Evolutionary conservation across 2,888 invertebrate species (phyloP).

Genomic region (Sminthurinus aureus): DNA sequence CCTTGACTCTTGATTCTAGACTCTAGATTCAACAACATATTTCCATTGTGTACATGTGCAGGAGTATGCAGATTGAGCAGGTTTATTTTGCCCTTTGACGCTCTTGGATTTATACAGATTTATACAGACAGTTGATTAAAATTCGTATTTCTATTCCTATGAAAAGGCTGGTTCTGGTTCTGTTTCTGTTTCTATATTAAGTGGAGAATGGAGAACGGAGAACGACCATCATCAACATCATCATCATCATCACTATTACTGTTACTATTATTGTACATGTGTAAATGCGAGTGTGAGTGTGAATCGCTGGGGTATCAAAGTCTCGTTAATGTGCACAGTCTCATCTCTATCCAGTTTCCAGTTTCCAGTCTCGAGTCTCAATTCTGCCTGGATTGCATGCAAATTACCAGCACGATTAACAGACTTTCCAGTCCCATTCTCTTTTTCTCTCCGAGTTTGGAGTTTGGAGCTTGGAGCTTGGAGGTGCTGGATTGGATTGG

Average conservation of each 20-base stretch:
- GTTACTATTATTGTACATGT: neutral
- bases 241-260: too few relatives aligned
- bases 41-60: neutral
- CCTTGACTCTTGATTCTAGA: too few relatives aligned
- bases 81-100: too few relatives aligned
- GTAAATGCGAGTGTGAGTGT: neutral
- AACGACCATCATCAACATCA: neutral
- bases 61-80: neutral
- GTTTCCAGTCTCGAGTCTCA: neutral
- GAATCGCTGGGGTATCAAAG: neutral
- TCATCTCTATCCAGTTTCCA: constrained; percentile 18
- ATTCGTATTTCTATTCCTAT: neutral
- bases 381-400: constrained; percentile 43
- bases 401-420: constrained; percentile 44
- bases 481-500: too few relatives aligned
- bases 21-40: neutral
- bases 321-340: constrained; percentile 23
- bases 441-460: neutral
- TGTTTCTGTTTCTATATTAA: neutral
- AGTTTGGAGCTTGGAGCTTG: too few relatives aligned
- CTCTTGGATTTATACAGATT: neutral
- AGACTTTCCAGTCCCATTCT: constrained; percentile 8
- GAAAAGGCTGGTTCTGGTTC: neutral
- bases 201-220: neutral
- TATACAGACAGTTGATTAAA: neutral